Percentiles rank a stretch among this genome's conserved stretches.
Conservation (phyloP, 1,140 invertebrate genomes). For the Anadara kagoshimensis region DNA sequence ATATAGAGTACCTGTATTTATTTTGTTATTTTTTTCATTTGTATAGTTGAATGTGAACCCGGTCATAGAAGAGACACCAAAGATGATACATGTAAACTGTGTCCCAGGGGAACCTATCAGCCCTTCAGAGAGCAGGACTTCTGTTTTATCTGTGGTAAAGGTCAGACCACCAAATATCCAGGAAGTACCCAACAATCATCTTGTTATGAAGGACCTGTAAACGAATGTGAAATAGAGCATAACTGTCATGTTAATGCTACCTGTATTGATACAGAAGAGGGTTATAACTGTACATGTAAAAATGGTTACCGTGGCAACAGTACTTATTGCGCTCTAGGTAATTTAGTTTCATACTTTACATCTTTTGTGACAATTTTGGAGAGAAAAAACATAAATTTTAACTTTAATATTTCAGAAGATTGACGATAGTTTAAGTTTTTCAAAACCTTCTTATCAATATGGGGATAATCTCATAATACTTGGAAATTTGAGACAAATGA, state of each 20-base stretch:
- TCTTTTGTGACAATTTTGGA: not conserved
- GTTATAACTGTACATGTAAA: slow-evolving; percentile 29
- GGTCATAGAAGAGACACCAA: slow-evolving; percentile 27
- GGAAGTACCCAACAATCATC: slow-evolving; percentile 23
- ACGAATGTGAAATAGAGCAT: slow-evolving; percentile 24
- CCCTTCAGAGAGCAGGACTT: slow-evolving; percentile 31
- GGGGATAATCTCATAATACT: not conserved
- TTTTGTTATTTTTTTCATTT: slow-evolving; percentile 1
- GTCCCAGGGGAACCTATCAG: slow-evolving; percentile 47
- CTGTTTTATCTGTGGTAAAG: slow-evolving; percentile 42
- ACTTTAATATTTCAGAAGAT: not conserved
- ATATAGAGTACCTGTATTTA: not conserved
- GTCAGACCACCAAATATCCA: slow-evolving; percentile 32
- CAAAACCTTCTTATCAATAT: not conserved
- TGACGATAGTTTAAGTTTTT: not conserved
- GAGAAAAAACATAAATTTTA: not conserved
- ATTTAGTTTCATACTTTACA: too few species aligned
- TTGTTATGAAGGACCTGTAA: slow-evolving; percentile 21
- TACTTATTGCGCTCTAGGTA: slow-evolving; percentile 4
- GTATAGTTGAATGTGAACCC: slow-evolving; percentile 46
- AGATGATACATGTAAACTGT: slow-evolving; percentile 37
- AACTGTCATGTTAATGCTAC: slow-evolving; percentile 24
- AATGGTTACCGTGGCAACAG: slow-evolving; percentile 16
- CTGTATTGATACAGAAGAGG: slow-evolving; percentile 12
- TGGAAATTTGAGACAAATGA: not conserved